Evolutionary conservation across 1,140 invertebrate species (phyloP), one percentile per base, ranked within the genome.

Genomic region (Globodera ellingtonae): DNA sequence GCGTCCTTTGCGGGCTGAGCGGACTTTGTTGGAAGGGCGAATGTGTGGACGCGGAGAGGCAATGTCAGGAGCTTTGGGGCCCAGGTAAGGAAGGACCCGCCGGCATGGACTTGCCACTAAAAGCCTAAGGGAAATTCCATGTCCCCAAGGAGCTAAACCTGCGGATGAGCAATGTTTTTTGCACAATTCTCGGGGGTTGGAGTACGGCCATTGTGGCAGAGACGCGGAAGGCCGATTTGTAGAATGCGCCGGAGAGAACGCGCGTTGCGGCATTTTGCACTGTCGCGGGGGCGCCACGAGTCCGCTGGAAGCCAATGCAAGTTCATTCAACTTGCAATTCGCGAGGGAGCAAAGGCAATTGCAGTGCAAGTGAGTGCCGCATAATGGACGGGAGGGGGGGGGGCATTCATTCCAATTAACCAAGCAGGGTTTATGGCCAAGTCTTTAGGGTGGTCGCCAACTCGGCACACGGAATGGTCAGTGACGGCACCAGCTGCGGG

Each of bases 21-120:
- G 89, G 88, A 59, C 84, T 86, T 52, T 88, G 87, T 71, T 88
- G 87, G 87, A 83, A 88, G 62, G 87, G 87, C 46, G 86, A 88
- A 50, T 89, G 87, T 75, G 80, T 83, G 4, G 87, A 88, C 83
- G 62, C 79, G 18, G 84, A 88, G 66, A 69, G 78, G 46, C 87
- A 88, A 79, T 88, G 87, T 72, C 80, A 86, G 73, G 65, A 84
- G 10, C 66, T 88, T 21, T 88, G 87, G 87, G 87, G 87, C 35
- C 56, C 52, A 76, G 81, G 84, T 86, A 48, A 6, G 10, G 4
- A 75, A 8, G 18, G 4, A 21, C n/a, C 44, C 7, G 72, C 6
- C 44, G 50, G n/a, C 9, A n/a, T 47, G 50, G n/a, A 46, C 21
- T 72, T 47, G n/a, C n/a, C 5, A 8, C 6, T 47, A 46, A 72